Conservation (phyloP, 2,113 vertebrate species). For the Columba livia region DNA sequence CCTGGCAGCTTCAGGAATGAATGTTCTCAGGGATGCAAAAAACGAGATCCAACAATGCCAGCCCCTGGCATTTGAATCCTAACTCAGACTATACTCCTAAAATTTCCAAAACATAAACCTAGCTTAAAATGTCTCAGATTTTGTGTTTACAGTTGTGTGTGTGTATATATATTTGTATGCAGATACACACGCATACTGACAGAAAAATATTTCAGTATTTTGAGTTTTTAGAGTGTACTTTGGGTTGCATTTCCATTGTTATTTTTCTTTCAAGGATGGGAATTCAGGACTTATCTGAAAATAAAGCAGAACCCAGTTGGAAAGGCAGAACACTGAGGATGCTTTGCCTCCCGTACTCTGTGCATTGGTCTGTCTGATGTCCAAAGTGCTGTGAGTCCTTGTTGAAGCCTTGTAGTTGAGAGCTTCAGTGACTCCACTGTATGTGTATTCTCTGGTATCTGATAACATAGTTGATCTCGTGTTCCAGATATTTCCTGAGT, state of each 20-base stretch:
- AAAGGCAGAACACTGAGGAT: background rate
- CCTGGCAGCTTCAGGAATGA: background rate
- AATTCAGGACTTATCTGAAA: background rate
- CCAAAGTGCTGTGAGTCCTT: background rate
- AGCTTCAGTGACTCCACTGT: background rate
- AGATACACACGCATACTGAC: background rate
- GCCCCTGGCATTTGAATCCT: background rate
- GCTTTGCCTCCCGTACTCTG: accelerated
- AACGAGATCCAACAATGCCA: background rate
- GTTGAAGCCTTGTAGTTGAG: background rate
- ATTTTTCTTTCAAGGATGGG: background rate
- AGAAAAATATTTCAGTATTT: background rate
- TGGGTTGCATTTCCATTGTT: background rate
- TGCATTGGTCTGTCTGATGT: background rate
- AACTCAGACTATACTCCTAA: background rate
- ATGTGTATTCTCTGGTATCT: background rate
- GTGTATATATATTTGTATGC: accelerated
- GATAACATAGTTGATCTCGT: background rate
- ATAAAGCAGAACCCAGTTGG: background rate
- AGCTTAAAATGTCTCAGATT: background rate
- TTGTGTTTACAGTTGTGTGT: background rate
- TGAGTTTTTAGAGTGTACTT: background rate
- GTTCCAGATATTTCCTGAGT: background rate
- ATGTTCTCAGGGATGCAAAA: background rate
- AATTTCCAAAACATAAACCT: background rate